A percentile compares a stretch with the other conserved stretches of the same genome.
These are phyloP conservation scores for Kryptopterus vitreolus DNA, from an alignment of 2,797 vertebrate genomes.

Conservation along the genomic window DNA sequence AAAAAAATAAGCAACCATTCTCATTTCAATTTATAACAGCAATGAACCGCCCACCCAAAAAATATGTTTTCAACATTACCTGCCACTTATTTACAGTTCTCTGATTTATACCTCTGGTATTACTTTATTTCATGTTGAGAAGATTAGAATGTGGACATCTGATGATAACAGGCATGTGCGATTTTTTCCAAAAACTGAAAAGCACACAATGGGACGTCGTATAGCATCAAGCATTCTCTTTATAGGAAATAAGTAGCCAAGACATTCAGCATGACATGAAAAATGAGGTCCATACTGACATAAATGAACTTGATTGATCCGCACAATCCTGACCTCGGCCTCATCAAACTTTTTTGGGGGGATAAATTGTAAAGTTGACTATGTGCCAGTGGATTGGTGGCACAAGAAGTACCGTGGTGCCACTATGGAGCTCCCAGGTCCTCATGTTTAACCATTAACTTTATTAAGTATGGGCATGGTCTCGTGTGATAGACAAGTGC, in stretches of 20 bases:
- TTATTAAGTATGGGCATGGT: background rate
- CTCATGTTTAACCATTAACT: too few species aligned
- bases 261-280: background rate
- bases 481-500: background rate
- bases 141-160: background rate
- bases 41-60: background rate
- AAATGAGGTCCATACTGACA: background rate
- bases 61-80: background rate
- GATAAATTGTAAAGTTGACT: background rate
- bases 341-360: background rate
- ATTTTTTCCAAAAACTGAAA: background rate
- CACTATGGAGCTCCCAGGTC: too few species aligned
- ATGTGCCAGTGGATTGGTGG: background rate
- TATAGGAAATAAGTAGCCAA: background rate
- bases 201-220: background rate
- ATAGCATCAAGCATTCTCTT: background rate
- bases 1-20: too few species aligned
- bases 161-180: background rate
- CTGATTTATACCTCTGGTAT: conserved; percentile 4
- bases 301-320: background rate
- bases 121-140: background rate
- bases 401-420: too few species aligned
- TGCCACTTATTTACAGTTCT: background rate
- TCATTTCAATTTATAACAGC: too few species aligned
- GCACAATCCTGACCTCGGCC: background rate